Evolutionary conservation across 2,797 vertebrate species (phyloP), one percentile per base, ranked within the genome.

Genomic region (Sebastes taczanowskii): DNA sequence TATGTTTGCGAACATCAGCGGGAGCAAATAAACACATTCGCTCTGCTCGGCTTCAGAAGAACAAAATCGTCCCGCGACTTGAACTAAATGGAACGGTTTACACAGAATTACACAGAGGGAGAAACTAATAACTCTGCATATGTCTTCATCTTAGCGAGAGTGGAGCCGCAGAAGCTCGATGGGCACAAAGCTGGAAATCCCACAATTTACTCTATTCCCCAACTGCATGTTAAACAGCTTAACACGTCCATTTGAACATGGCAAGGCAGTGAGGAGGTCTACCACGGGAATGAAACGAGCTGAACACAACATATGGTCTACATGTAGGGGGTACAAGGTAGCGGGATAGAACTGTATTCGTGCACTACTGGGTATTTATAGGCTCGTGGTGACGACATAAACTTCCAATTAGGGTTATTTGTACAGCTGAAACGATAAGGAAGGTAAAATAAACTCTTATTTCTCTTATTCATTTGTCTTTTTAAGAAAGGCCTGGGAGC

Each of bases 1-100:
- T 94, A 85, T 93, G 92, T 93, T 93, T 93, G 91, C 80, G 71
- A 91, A 94, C 93, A 87, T 94, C 93, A 90, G 91, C 83, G 55
- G 85, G 87, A 91, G 91, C 90, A 94, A 92, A 94, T 90, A 92
- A 92, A 93, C 91, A 91, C 84, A 69, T 86, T 89, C 66, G 77
- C 89, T 89, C 76, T 10, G 86, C 86, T 83, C 85, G 11, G 89
- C 86, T 86, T 63, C n/a, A 73, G 89, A 89, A 74, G 88, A 92
- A 92, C 78, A 86, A 86, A 89, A 91, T 91, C 85, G 69, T 80
- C 86, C 86, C 1, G 78, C 71, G 71, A 93, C 89, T 49, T 83
- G 88, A 92, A 93, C 91, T 89, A 92, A 95, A 91, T 84, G 88
- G 85, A 90, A 87, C 80, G 72, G 83, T 94, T 94, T 93, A 88